Evolutionary conservation across 2,888 invertebrate species (phyloP), one percentile per base, ranked within the genome.

Genomic region (Choristoneura rosaceana): DNA sequence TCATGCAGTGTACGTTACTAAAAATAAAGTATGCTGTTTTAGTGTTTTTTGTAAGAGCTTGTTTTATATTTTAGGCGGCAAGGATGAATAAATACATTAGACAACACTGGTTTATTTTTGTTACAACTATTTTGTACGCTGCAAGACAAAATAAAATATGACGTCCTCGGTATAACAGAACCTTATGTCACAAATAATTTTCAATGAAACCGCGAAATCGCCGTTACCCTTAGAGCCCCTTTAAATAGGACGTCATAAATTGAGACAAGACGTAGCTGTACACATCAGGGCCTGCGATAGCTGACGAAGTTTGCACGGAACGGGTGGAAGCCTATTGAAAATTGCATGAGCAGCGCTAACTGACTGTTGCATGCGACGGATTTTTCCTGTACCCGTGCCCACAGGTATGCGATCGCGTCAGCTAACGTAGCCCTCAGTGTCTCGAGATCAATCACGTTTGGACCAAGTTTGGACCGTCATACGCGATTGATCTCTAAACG

Each of bases 101-200:
- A 52, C 9, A 17, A 17, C 17, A 17, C 52, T 9, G 17, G 52
- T 52, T 52, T 17, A 52, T 17, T 17, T 5, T 52, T 52, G 9
- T 52, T 52, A 52, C 17, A 52, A 52, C 8, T 52, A 52, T 52
- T 38, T 52, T 52, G 52, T 52, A 52, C 52, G 52, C 17, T 52
- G 52, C 52, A 15, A 50, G 52, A 52, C 15, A 52, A 8, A 52
- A 7, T 8, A 52, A 8, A 52, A 7, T 8, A 8, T 47, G 52
- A 17, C 52, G 52, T 52, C 17, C 52, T 17, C 52, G 9, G 52
- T 9, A 3, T 8, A 52, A 52, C 52, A 17, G 15, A n/a, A 47
- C 47, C 47, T 15, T 52, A 50, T 15, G 17, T 17, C 15, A 17
- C 17, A 17, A 9, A 15, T 2, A 8, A 17, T 9, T 52, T 2